Conservation (phyloP, 2,113 vertebrate genomes). For the Catharus minimus region DNA sequence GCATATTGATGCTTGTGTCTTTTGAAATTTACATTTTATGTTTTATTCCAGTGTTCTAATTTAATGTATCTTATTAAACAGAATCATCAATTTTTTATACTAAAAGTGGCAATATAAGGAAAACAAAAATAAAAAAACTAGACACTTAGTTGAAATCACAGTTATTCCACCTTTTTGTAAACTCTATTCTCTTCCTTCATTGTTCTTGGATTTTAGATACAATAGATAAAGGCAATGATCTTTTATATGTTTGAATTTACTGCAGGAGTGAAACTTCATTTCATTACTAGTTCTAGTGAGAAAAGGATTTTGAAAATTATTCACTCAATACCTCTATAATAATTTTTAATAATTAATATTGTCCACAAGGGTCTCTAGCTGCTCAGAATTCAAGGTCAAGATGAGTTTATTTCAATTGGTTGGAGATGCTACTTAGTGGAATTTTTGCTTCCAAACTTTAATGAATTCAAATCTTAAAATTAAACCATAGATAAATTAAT, state of each 20-base stretch:
- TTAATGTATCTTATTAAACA: neutral
- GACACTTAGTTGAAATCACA: neutral
- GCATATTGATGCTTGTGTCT: neutral
- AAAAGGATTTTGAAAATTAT: neutral
- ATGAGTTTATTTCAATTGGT: neutral
- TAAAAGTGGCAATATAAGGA: neutral
- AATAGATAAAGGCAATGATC: fast-evolving
- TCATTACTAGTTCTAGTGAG: neutral
- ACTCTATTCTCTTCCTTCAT: neutral
- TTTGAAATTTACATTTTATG: neutral
- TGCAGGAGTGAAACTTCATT: neutral
- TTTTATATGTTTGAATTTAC: neutral
- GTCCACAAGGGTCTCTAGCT: neutral
- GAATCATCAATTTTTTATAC: neutral
- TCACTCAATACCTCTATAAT: neutral
- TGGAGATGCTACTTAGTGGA: neutral
- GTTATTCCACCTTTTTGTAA: neutral
- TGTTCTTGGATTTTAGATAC: neutral
- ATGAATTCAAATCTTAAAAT: neutral
- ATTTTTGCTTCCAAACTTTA: neutral
- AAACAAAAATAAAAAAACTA: neutral
- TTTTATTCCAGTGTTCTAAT: neutral
- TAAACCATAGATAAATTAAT: neutral
- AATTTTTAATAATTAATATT: neutral
- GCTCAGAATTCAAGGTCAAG: neutral